Conservation (phyloP, 2,797 vertebrate species). For the Pseudocheirus occidentalis region DNA sequence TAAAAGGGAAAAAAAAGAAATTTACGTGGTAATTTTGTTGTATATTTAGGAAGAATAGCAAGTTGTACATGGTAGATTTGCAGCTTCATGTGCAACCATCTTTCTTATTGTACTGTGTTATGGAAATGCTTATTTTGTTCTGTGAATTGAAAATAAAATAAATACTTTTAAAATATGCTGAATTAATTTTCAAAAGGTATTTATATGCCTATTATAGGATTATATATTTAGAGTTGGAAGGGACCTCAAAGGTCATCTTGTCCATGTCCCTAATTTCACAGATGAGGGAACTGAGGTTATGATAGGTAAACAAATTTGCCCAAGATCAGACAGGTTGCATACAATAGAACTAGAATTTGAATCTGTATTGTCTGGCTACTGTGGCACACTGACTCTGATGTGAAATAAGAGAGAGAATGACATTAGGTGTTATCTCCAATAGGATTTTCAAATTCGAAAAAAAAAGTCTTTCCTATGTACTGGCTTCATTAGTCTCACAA, state of each 20-base stretch:
- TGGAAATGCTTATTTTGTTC: neutral
- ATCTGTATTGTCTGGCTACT: neutral
- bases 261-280: neutral
- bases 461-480: neutral
- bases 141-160: neutral
- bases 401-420: neutral
- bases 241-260: neutral
- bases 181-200: neutral
- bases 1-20: no score
- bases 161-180: neutral
- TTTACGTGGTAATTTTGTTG: no score
- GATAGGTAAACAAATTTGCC: neutral
- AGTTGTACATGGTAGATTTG: no score
- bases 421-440: slow-evolving; percentile 51
- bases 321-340: neutral
- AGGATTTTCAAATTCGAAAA: slow-evolving; percentile 55
- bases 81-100: neutral
- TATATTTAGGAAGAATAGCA: no score
- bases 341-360: neutral
- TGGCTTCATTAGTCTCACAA: slow-evolving; percentile 32
- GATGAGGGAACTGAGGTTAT: neutral
- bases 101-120: neutral
- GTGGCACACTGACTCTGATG: neutral
- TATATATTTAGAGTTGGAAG: neutral
- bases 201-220: neutral